Evolutionary conservation across 2,113 vertebrate genomes (phyloP), one percentile per base, ranked within the genome.

Genomic region (Lathamus discolor): DNA sequence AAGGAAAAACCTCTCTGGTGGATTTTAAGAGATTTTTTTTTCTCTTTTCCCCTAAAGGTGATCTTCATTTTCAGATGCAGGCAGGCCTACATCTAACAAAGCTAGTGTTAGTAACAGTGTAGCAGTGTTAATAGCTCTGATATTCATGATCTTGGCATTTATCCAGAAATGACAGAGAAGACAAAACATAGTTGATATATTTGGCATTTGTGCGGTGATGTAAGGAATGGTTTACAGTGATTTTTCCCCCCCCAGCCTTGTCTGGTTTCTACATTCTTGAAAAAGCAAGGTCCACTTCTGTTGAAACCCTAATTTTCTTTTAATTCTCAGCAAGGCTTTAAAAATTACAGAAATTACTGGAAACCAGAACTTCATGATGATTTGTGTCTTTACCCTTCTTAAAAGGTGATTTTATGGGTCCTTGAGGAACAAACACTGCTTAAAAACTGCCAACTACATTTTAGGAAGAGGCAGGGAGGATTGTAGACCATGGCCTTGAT

Each of bases 171-270:
- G 7, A 83, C 91, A 91, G 51, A 62, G 70, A 83, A 96, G 70
- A 90, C 79, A 92, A 95, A 95, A 93, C 63, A 83, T 10, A 43
- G 35, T 46, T 89, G 86, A 95, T 90, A 44, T 49, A 75, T 77
- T 89, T 95, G 83, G 39, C 66, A 91, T 88, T 87, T 90, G 52
- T 84, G 31, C 83, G 83, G 51, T 62, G 41, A 82, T 85, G 68
- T 54, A 93, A 76, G 46, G 43, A 86, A 74, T 67, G 76, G 20
- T 46, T 89, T 69, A 54, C 55, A 64, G 19, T 23, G 27, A 39
- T 69, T 7, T 72, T 62, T 81, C 94, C 90, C 83, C 70, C 55
- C 48, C 15, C 3, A 4, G 57, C 20, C 33, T 61, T 39, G 12
- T 55, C 68, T 92, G 33, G 3, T 86, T 90, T 93, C 61, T 83